phyloP scores from a whole-genome alignment of 2,113 vertebrate species.

The Anoplopoma fimbria region DNA sequence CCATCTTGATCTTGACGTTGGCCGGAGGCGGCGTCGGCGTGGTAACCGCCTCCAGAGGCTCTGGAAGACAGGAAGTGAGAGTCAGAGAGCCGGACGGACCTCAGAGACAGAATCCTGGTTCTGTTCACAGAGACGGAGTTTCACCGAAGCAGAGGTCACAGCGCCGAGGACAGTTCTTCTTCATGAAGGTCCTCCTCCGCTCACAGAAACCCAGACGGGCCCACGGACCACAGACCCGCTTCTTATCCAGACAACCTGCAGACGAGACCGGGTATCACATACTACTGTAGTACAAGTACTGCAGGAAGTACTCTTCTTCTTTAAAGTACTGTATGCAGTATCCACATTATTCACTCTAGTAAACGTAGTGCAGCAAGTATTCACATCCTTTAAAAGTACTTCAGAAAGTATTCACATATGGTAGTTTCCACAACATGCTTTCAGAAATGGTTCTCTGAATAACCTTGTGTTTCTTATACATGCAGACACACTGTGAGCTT shows the following conservation, averaged over 20 bases:
- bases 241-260: conserved; percentile 85
- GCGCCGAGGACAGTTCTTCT: conserved; percentile 83
- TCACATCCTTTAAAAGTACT: background rate
- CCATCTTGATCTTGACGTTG: conserved; percentile 83
- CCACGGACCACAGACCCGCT: conserved; percentile 84
- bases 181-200: conserved; percentile 83
- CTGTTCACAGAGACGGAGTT: background rate
- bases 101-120: background rate
- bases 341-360: too few relatives aligned
- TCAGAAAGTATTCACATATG: background rate
- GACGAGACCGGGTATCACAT: background rate
- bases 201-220: conserved; percentile 84
- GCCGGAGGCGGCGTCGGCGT: conserved; percentile 75
- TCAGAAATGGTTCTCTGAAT: background rate
- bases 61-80: conserved; percentile 66
- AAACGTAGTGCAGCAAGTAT: background rate
- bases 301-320: too few relatives aligned
- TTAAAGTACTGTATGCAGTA: too few relatives aligned
- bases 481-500: background rate
- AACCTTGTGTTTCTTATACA: background rate
- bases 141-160: conserved; percentile 85
- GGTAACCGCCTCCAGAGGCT: conserved; percentile 71
- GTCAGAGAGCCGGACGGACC: background rate
- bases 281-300: too few relatives aligned
- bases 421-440: background rate